Evolutionary conservation across 2,797 vertebrate genomes (phyloP), one percentile per base, ranked within the genome.

Genomic region (Crenichthys baileyi): DNA sequence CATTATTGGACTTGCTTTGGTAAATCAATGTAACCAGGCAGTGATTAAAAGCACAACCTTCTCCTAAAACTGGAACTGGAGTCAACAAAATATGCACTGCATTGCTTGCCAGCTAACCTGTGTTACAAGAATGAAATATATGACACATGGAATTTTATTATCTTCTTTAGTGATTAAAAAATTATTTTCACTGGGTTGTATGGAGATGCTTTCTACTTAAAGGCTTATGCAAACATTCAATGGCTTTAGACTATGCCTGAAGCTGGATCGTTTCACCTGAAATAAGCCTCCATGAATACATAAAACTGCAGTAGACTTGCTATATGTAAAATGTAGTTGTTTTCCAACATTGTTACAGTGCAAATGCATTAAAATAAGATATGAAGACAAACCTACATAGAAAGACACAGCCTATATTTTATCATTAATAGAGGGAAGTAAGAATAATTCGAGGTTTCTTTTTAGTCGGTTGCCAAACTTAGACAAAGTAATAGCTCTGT

Each of bases 21-120:
- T 79, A 46, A 79, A 89, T 77, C 60, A 5, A 55, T 22, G 22
- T 74, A 85, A 83, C 75, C 67, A 77, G 58, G 22, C 13, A 51
- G 44, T 79, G 55, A 79, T 81, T 48, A 73, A 31, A 78, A 58
- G n/a, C 56, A 60, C 6, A 15, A 22, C 41, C n/a, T 56, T 58
- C n/a, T 68, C 65, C 22, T 36, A 53, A 6, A 68, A 24, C n/a
- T 56, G 8, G 24, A 44, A 13, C 20, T 68, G 39, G 11, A 44
- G 1, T 46, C 24, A 41, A 44, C 24, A 44, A 46, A 44, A 24
- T 68, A n/a, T 68, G 65, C 39, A 13, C 9, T 13, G 65, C 41
- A 15, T 5, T 68, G 5, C 22, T 13, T n/a, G 22, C 12, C 24
- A 13, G 4, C 65, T 24, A 0, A 44, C n/a, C 65, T 44, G 4